Conservation (phyloP, 2,888 invertebrate species). For the Amaurobius ferox region DNA sequence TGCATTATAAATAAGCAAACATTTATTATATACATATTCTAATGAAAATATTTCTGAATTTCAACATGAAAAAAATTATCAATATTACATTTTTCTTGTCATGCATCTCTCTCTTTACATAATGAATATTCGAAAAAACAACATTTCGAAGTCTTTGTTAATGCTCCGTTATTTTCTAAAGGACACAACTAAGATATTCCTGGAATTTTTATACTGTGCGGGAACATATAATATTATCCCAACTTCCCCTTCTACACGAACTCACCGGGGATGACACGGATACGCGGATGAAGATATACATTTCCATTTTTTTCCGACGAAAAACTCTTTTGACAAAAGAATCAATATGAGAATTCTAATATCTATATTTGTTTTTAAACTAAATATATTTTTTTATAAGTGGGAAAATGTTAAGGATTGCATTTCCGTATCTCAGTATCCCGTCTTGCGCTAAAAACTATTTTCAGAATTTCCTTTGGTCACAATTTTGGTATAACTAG, state of each 20-base stretch:
- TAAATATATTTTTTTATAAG: too few relatives aligned
- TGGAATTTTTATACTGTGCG: constrained; percentile 7
- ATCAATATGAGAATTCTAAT: constrained; percentile 18
- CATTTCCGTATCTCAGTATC: too few relatives aligned
- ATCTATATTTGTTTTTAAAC: constrained; percentile 1
- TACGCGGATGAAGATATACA: constrained; percentile 8
- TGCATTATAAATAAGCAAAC: too few relatives aligned
- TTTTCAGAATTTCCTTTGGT: too few relatives aligned
- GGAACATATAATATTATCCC: constrained; percentile 15
- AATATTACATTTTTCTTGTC: neutral
- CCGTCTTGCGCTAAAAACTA: too few relatives aligned
- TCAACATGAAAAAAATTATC: too few relatives aligned
- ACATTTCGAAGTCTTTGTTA: neutral
- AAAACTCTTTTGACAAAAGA: constrained; percentile 18
- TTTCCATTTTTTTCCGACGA: constrained; percentile 13
- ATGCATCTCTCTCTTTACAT: constrained; percentile 9
- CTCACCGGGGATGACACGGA: neutral
- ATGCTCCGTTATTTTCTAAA: neutral
- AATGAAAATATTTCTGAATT: too few relatives aligned
- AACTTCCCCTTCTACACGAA: constrained; percentile 2
- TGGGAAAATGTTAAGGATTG: too few relatives aligned
- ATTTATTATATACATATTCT: too few relatives aligned
- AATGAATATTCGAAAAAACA: neutral
- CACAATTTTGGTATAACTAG: too few relatives aligned
- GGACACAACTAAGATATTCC: constrained; percentile 13